Conservation (phyloP, 1,140 invertebrate genomes). For the Caenorhabditis tropicalis region DNA sequence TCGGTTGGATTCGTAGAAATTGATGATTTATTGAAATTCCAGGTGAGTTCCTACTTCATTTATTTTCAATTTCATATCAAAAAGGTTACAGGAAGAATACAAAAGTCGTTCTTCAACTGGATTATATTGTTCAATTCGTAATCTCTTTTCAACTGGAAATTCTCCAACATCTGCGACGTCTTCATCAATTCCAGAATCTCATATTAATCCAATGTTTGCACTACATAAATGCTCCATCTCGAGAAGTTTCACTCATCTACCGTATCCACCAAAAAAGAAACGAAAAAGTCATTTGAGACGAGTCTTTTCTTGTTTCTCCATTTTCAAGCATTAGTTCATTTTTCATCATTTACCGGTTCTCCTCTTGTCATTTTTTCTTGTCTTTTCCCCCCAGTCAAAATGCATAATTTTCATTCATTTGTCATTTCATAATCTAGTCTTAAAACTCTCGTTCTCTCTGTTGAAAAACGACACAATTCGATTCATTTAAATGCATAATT, state of each 20-base stretch:
- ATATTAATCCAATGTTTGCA: constrained; percentile 24
- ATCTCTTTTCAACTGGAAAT: constrained; percentile 10
- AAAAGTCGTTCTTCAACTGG: background rate
- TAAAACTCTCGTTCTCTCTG: background rate
- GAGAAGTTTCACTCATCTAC: constrained; percentile 4
- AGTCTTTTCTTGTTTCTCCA: constrained; percentile 18
- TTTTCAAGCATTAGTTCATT: constrained; percentile 23
- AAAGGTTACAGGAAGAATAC: constrained; percentile 9
- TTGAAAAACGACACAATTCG: background rate
- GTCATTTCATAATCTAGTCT: background rate
- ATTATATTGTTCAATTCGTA: background rate
- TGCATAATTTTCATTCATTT: background rate
- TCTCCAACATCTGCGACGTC: background rate
- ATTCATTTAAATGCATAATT: constrained; percentile 1
- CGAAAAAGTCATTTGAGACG: constrained; percentile 35
- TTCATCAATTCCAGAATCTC: constrained; percentile 7
- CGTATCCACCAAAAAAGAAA: constrained; percentile 18
- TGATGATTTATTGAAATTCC: constrained; percentile 6
- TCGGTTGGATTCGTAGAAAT: constrained; percentile 22
- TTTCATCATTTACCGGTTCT: background rate
- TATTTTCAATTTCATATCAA: too few relatives aligned
- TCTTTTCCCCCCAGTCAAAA: background rate
- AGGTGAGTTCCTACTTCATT: too few relatives aligned
- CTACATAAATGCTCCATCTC: background rate
- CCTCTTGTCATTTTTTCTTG: background rate